Conservation (phyloP, 2,797 vertebrate species). For the Aldrovandia affinis region DNA sequence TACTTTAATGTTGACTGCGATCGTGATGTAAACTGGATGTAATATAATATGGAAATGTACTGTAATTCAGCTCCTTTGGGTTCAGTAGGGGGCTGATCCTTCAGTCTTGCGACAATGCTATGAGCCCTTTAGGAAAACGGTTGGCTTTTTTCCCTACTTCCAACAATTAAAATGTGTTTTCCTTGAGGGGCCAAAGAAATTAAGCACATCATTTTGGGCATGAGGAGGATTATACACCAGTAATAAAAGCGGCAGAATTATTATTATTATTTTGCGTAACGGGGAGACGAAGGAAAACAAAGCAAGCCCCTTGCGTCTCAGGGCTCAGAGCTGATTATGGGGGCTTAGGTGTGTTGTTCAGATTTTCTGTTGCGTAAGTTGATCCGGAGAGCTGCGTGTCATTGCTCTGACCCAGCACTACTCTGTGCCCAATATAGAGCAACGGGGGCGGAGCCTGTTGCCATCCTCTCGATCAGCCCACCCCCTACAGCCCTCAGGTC, state of each 20-base stretch:
- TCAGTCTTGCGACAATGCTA: background rate
- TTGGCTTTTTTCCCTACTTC: background rate
- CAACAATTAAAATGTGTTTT: background rate
- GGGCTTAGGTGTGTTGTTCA: background rate
- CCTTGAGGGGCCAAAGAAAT: background rate
- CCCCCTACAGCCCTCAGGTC: background rate
- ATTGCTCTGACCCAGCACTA: background rate
- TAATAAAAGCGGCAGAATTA: background rate
- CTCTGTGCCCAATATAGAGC: background rate
- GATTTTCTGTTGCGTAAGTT: slow-evolving; percentile 1
- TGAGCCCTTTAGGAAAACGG: background rate
- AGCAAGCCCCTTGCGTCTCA: background rate
- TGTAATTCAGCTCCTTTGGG: background rate
- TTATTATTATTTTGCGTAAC: background rate
- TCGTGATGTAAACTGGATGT: background rate
- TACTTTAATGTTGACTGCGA: background rate
- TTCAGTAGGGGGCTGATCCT: background rate
- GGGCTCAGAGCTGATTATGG: background rate
- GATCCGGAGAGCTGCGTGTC: background rate
- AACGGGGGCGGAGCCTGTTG: background rate
- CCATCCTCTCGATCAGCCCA: background rate
- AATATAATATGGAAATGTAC: background rate
- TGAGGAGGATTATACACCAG: background rate
- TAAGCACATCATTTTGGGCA: background rate
- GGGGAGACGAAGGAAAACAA: background rate